Percentiles rank a stretch among this genome's conserved stretches.
Evolutionary conservation across 2,888 invertebrate species (phyloP).

Genomic region (Orgyia antiqua): DNA sequence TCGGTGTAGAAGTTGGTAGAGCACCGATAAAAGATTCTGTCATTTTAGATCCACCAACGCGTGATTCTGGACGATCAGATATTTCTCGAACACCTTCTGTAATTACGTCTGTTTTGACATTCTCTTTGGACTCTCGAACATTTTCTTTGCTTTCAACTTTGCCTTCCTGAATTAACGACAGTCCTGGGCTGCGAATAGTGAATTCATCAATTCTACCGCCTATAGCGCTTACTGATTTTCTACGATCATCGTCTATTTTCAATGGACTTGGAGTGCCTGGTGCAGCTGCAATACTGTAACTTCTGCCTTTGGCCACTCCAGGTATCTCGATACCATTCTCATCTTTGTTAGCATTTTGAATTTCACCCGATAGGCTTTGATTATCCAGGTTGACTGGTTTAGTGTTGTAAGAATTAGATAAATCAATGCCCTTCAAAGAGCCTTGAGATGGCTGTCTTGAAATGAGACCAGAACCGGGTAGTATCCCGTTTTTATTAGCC

Average conservation of each 20-base stretch:
- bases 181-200: conserved; percentile 52
- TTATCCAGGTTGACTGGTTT: conserved; percentile 71
- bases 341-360: conserved; percentile 47
- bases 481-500: conserved; percentile 40
- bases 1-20: conserved; percentile 47
- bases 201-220: conserved; percentile 63
- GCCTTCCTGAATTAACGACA: conserved; percentile 69
- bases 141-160: conserved; percentile 65
- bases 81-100: conserved; percentile 46
- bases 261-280: conserved; percentile 64
- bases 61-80: conserved; percentile 63
- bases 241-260: conserved; percentile 69
- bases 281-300: conserved; percentile 74
- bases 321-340: conserved; percentile 60
- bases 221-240: conserved; percentile 69
- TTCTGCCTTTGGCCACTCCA: conserved; percentile 70
- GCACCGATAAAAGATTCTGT: conserved; percentile 69
- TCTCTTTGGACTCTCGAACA: conserved; percentile 61
- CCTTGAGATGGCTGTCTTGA: conserved; percentile 67
- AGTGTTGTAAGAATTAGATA: conserved; percentile 43
- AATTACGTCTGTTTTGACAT: conserved; percentile 53
- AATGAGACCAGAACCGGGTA: conserved; percentile 35
- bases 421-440: conserved; percentile 54
- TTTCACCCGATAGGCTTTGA: conserved; percentile 49
- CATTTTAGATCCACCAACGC: conserved; percentile 69